These are phyloP conservation scores for Crotalus viridis DNA, from an alignment of 2,113 vertebrate species.

Conservation along the genomic window DNA sequence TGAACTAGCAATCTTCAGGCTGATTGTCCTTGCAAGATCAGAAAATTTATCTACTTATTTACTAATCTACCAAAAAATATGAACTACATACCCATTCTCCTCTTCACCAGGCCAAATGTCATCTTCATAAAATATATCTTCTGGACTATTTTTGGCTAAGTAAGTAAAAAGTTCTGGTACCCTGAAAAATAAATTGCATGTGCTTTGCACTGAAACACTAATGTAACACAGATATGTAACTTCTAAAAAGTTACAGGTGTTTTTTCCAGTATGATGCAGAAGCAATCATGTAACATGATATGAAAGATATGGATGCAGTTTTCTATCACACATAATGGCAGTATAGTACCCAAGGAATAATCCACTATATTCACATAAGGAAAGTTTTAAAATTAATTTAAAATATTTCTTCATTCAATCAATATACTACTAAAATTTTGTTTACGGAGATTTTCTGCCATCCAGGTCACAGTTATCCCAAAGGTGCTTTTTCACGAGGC, in stretches of 20 bases:
- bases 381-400: background rate
- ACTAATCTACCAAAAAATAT: background rate
- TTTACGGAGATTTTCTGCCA: too few species aligned
- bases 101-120: conserved; percentile 93
- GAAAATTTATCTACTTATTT: background rate
- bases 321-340: background rate
- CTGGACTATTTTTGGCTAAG: conserved; percentile 89
- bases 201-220: background rate
- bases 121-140: conserved; percentile 96
- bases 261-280: background rate
- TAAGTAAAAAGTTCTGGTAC: conserved; percentile 88
- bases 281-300: background rate
- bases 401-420: background rate
- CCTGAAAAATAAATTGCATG: conserved; percentile 58
- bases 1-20: background rate
- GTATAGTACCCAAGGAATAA: background rate
- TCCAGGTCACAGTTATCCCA: too few species aligned
- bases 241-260: background rate
- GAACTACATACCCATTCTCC: conserved; percentile 83
- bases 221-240: background rate
- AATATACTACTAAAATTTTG: background rate
- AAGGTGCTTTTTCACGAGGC: too few species aligned
- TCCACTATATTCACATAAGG: background rate
- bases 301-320: background rate
- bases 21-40: background rate